phyloP scores from a whole-genome alignment of 2,797 vertebrate genomes.

The Astyanax mexicanus region DNA sequence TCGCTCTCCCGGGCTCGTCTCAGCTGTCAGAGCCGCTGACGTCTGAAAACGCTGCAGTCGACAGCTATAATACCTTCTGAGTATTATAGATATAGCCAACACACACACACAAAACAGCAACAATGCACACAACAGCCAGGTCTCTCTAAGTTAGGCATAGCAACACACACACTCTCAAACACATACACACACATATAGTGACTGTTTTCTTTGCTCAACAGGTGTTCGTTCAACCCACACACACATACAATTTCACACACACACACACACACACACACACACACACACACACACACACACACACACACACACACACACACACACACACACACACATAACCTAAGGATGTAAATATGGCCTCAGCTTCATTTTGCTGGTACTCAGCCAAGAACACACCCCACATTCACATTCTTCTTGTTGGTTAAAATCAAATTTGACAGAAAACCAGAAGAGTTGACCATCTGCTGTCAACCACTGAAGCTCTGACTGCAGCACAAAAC shows the following conservation, averaged over 20 bases:
- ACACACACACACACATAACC: neutral
- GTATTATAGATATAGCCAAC: slow-evolving; percentile 11
- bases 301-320: too few relatives aligned
- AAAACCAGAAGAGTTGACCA: neutral
- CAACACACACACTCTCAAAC: too few relatives aligned
- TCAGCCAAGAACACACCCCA: too few relatives aligned
- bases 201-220: too few relatives aligned
- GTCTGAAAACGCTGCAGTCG: slow-evolving; percentile 40
- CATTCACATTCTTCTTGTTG: too few relatives aligned
- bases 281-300: neutral
- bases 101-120: neutral
- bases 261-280: too few relatives aligned
- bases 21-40: slow-evolving; percentile 37
- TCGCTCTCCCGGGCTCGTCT: slow-evolving; percentile 50
- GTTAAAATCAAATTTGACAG: neutral
- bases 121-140: neutral
- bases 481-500: neutral
- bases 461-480: neutral
- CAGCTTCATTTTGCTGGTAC: neutral
- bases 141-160: too few relatives aligned
- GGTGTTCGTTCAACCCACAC: too few relatives aligned
- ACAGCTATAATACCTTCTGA: slow-evolving; percentile 26
- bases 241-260: too few relatives aligned
- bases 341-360: neutral
- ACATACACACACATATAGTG: neutral